These are phyloP conservation scores for Stenopsyche tienmushanensis DNA, from an alignment of 1,140 invertebrate genomes.

Conservation along the genomic window DNA sequence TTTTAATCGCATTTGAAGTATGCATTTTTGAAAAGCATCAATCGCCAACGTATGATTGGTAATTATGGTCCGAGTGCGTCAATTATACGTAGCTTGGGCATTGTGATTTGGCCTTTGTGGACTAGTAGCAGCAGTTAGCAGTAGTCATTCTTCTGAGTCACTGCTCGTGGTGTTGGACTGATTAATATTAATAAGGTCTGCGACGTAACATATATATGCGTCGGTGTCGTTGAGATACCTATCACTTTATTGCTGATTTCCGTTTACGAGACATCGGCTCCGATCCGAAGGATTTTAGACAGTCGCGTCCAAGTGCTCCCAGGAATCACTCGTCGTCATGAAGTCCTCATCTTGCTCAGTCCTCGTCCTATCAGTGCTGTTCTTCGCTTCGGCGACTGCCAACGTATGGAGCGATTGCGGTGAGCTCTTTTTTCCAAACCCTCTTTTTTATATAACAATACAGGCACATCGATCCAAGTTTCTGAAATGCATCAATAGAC, in stretches of 20 bases:
- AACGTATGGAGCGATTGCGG: slow-evolving; percentile 27
- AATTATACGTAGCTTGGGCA: too few relatives aligned
- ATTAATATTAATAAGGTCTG: slow-evolving; percentile 27
- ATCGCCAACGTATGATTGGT: too few relatives aligned
- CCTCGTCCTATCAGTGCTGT: too few relatives aligned
- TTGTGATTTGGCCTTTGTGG: too few relatives aligned
- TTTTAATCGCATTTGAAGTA: too few relatives aligned
- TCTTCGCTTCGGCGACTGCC: not conserved
- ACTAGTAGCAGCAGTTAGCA: too few relatives aligned
- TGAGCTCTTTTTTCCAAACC: slow-evolving; percentile 1
- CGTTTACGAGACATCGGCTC: slow-evolving; percentile 20
- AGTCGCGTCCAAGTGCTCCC: too few relatives aligned
- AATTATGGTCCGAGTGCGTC: too few relatives aligned
- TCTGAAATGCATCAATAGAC: too few relatives aligned
- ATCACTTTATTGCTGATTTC: slow-evolving; percentile 31
- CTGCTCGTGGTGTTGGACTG: slow-evolving; percentile 7
- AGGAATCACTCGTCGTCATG: too few relatives aligned
- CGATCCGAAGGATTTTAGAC: slow-evolving; percentile 10
- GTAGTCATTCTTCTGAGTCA: slow-evolving; percentile 5
- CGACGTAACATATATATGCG: slow-evolving; percentile 31
- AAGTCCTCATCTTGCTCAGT: not conserved
- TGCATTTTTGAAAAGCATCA: too few relatives aligned
- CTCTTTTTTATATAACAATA: slow-evolving; percentile 4
- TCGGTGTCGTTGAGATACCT: not conserved
- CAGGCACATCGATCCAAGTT: too few relatives aligned